Conservation (phyloP, 1,140 invertebrate genomes). For the Drosophila equinoxialis region DNA sequence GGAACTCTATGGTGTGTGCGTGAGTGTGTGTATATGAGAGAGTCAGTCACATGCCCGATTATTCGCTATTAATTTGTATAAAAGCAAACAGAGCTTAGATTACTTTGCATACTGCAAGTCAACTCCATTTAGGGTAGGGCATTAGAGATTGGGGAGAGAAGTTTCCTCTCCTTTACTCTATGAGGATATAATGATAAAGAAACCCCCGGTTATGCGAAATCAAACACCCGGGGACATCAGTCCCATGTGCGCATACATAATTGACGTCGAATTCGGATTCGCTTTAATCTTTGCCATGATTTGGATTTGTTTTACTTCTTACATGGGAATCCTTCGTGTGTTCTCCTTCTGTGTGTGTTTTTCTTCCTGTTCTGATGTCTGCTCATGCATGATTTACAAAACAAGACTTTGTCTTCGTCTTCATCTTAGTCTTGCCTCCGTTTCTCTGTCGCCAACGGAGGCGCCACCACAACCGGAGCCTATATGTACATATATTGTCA, state of each 20-base stretch:
- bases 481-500: slow-evolving; percentile 2
- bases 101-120: slow-evolving; percentile 38
- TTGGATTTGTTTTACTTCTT: slow-evolving; percentile 53
- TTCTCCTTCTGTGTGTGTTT: slow-evolving; percentile 19
- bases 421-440: neutral
- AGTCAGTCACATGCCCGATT: slow-evolving; percentile 30
- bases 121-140: neutral
- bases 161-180: neutral
- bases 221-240: slow-evolving; percentile 52
- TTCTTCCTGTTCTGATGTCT: slow-evolving; percentile 15
- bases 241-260: slow-evolving; percentile 58
- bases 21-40: neutral
- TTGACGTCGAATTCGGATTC: slow-evolving; percentile 55
- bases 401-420: slow-evolving; percentile 9
- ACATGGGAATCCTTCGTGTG: slow-evolving; percentile 25
- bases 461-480: slow-evolving; percentile 18
- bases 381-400: slow-evolving; percentile 54
- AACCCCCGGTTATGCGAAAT: slow-evolving; percentile 47
- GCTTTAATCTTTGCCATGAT: slow-evolving; percentile 61
- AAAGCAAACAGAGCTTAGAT: slow-evolving; percentile 56
- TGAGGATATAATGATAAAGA: slow-evolving; percentile 49
- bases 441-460: neutral
- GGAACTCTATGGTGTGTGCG: slow-evolving; percentile 15
- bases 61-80: slow-evolving; percentile 62
- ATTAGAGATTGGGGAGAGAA: neutral